Percentiles rank a stretch among this genome's conserved stretches.
Conservation (phyloP, 2,888 invertebrate species). For the Eulithis prunata region DNA sequence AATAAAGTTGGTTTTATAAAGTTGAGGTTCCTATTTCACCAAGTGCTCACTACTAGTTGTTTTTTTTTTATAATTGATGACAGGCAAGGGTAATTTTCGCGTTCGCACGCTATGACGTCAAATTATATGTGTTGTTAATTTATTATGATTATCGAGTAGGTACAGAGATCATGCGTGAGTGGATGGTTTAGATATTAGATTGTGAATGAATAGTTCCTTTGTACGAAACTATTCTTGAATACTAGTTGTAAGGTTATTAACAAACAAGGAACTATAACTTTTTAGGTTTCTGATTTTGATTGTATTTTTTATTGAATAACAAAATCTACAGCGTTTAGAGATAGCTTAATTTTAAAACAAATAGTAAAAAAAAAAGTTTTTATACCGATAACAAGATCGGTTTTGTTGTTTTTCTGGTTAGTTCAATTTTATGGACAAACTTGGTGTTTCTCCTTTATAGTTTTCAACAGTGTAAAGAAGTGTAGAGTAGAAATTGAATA, state of each 20-base stretch:
- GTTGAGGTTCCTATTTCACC: slow-evolving; percentile 5
- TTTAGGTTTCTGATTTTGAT: too few relatives aligned
- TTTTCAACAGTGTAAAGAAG: too few relatives aligned
- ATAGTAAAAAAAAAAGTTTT: too few relatives aligned
- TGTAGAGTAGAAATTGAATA: neutral
- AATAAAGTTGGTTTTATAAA: slow-evolving; percentile 18
- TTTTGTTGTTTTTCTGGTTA: too few relatives aligned
- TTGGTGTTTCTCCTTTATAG: too few relatives aligned
- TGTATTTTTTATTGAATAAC: too few relatives aligned
- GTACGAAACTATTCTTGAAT: neutral
- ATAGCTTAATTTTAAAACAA: too few relatives aligned
- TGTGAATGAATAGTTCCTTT: slow-evolving; percentile 18
- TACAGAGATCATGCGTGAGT: slow-evolving; percentile 25
- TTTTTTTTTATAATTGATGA: slow-evolving; percentile 36
- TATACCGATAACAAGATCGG: too few relatives aligned
- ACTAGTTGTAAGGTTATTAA: too few relatives aligned
- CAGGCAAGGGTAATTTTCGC: slow-evolving; percentile 33
- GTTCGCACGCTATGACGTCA: slow-evolving; percentile 43
- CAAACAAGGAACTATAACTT: too few relatives aligned
- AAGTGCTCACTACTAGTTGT: slow-evolving; percentile 20
- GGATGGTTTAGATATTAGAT: neutral
- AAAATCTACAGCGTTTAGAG: too few relatives aligned
- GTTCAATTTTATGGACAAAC: too few relatives aligned
- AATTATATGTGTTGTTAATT: slow-evolving; percentile 31
- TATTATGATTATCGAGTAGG: slow-evolving; percentile 36